A percentile compares a stretch with the other conserved stretches of the same genome.
Evolutionary conservation across 2,888 invertebrate species (phyloP).

Genomic region (Cepaea hortensis): DNA sequence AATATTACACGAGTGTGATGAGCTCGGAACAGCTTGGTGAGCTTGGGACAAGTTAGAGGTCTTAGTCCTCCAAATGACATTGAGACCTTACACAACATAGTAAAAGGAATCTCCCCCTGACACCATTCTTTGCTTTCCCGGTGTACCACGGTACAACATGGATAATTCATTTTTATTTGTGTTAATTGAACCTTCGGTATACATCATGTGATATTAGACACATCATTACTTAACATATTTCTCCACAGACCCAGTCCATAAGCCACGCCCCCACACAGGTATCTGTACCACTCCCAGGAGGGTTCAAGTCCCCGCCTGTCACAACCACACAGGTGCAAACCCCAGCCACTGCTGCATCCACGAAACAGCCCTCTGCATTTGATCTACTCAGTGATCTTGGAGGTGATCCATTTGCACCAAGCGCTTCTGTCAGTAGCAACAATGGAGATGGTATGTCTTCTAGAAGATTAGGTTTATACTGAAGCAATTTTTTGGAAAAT

Average conservation of each 20-base stretch:
- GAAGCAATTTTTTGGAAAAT: neutral
- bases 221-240: neutral
- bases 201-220: too few relatives aligned
- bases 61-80: too few relatives aligned
- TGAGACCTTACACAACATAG: too few relatives aligned
- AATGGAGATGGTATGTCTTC: slow-evolving; percentile 9
- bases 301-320: slow-evolving; percentile 42
- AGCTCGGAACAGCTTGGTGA: too few relatives aligned
- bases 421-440: slow-evolving; percentile 26
- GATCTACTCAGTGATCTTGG: slow-evolving; percentile 76
- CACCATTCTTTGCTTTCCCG: too few relatives aligned
- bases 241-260: neutral
- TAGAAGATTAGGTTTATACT: neutral
- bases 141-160: too few relatives aligned
- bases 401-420: slow-evolving; percentile 73
- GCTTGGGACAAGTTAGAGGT: too few relatives aligned
- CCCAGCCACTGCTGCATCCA: slow-evolving; percentile 52
- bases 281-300: slow-evolving; percentile 28
- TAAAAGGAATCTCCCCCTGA: too few relatives aligned
- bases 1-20: too few relatives aligned
- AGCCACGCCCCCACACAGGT: slow-evolving; percentile 3
- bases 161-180: too few relatives aligned
- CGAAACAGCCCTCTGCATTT: slow-evolving; percentile 55
- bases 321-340: slow-evolving; percentile 70
- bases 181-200: too few relatives aligned